These are phyloP conservation scores for Tetraneura akinire DNA, from an alignment of 1,140 invertebrate genomes.

Conservation along the genomic window DNA sequence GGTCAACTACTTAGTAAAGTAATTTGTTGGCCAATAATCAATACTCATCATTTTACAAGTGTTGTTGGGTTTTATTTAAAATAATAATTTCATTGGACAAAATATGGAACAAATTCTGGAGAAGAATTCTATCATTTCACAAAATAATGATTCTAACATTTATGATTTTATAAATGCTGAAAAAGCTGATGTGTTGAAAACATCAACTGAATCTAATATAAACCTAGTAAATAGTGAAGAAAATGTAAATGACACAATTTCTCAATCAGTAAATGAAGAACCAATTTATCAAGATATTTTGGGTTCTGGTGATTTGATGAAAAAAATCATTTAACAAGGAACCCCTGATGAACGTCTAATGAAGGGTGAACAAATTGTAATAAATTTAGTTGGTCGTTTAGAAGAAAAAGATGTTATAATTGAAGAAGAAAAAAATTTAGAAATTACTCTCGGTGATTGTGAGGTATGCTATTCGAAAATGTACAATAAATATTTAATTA, in stretches of 20 bases:
- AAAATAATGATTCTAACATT: background rate
- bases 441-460: slow-evolving; percentile 76
- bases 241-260: background rate
- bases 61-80: too few species aligned
- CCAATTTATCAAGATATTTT: slow-evolving; percentile 21
- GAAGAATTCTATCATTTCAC: background rate
- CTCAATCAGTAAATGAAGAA: background rate
- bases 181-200: background rate
- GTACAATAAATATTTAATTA: background rate
- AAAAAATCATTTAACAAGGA: slow-evolving; percentile 66
- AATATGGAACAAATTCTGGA: background rate
- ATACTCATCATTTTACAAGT: too few species aligned
- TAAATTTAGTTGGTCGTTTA: slow-evolving; percentile 67
- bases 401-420: slow-evolving; percentile 66
- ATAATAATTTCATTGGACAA: background rate
- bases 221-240: background rate
- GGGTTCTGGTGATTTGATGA: slow-evolving; percentile 24
- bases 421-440: slow-evolving; percentile 67
- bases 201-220: background rate
- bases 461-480: slow-evolving; percentile 63
- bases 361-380: slow-evolving; percentile 69
- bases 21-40: too few species aligned
- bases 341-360: slow-evolving; percentile 65
- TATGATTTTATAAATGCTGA: slow-evolving; percentile 21
- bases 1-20: too few species aligned